These are phyloP conservation scores for Lasioglossum leucozonium DNA, from an alignment of 2,888 invertebrate genomes.

Conservation along the genomic window DNA sequence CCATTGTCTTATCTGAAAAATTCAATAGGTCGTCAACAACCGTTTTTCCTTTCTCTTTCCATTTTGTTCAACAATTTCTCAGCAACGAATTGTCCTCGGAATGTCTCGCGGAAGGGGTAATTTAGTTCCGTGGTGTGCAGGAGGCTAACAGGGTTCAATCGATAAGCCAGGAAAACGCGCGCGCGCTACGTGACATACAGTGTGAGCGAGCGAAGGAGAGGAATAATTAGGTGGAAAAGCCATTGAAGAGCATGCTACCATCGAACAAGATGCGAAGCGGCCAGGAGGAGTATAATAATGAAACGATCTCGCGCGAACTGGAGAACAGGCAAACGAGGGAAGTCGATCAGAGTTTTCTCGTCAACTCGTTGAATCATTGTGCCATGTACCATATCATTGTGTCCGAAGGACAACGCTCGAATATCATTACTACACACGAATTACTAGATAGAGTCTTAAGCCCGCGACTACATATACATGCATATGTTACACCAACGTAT, in stretches of 20 bases:
- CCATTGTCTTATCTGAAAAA: not conserved
- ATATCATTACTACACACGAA: slow-evolving; percentile 65
- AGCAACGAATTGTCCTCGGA: not conserved
- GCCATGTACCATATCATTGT: slow-evolving; percentile 80
- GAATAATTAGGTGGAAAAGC: slow-evolving; percentile 35
- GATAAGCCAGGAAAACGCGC: slow-evolving; percentile 28
- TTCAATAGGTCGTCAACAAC: not conserved
- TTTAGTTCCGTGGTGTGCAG: slow-evolving; percentile 48
- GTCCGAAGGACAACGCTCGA: slow-evolving; percentile 64
- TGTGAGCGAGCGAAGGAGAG: slow-evolving; percentile 52
- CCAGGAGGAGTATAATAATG: slow-evolving; percentile 52
- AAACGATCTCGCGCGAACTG: slow-evolving; percentile 38
- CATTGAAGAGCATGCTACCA: slow-evolving; percentile 30
- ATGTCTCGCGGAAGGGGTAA: slow-evolving; percentile 19
- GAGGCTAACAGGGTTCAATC: slow-evolving; percentile 38
- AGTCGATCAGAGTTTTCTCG: slow-evolving; percentile 72
- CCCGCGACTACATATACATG: slow-evolving; percentile 29
- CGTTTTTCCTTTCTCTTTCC: not conserved
- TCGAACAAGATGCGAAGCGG: slow-evolving; percentile 55
- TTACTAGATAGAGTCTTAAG: slow-evolving; percentile 61
- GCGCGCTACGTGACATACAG: slow-evolving; percentile 29
- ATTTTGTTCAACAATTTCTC: slow-evolving; percentile 1
- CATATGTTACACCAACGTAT: slow-evolving; percentile 51
- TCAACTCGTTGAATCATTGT: slow-evolving; percentile 75
- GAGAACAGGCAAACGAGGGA: slow-evolving; percentile 50